phyloP scores from a whole-genome alignment of 2,113 vertebrate species.

The Meleagris gallopavo region DNA sequence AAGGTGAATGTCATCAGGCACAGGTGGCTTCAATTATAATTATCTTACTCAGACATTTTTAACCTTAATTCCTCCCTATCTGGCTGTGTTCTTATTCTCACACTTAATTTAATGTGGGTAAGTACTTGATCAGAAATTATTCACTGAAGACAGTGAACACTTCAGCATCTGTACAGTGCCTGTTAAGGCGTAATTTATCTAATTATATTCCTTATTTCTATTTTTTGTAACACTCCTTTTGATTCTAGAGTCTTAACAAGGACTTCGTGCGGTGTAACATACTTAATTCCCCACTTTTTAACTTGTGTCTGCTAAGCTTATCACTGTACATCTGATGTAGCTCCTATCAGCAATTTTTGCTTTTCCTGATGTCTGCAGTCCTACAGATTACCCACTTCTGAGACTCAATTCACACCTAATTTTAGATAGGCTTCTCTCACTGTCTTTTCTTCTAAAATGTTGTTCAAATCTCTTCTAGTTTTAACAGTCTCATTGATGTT shows the following conservation, averaged over 20 bases:
- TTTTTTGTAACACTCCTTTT: background rate
- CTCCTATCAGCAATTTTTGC: background rate
- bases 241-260: background rate
- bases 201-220: background rate
- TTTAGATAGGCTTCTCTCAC: background rate
- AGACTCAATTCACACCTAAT: background rate
- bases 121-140: background rate
- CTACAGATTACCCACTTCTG: background rate
- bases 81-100: background rate
- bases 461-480: background rate
- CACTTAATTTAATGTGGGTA: background rate
- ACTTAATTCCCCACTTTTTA: background rate
- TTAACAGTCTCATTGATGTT: background rate
- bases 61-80: background rate
- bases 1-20: background rate
- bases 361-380: background rate
- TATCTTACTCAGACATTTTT: constrained; percentile 4
- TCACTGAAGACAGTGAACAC: background rate
- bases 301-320: background rate
- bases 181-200: background rate
- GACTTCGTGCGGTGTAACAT: background rate
- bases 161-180: background rate
- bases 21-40: background rate
- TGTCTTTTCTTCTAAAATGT: background rate
- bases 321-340: background rate